Evolutionary conservation across 2,797 vertebrate species (phyloP), one percentile per base, ranked within the genome.

Genomic region (Micromesistius poutassou): DNA sequence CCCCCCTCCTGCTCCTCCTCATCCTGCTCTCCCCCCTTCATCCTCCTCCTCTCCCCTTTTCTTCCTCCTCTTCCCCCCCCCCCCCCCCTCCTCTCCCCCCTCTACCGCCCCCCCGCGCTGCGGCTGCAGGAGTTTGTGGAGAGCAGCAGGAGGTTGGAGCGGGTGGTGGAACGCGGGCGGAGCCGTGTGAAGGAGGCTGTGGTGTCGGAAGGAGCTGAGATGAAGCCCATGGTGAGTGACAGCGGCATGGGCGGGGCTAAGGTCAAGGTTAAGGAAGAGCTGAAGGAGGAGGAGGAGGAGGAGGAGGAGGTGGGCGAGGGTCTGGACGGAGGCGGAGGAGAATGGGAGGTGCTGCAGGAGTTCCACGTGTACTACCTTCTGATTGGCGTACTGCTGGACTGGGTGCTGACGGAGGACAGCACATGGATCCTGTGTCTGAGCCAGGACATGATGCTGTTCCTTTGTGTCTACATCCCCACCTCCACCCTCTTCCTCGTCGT

Each of bases 201-300:
- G 31, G 93, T 87, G 71, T 94, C 94, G 10, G 96, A 96, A 84
- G 90, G 95, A 91, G 94, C 95, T 80, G 97, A 98, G 92, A 95
- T 96, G 89, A 98, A 97, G 92, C 95, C 97, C 91, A 98, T 99
- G 98, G 98, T 99, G 98, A 98, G 98, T 99, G 95, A 94, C 83
- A 87, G 89, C 73, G 87, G 92, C 93, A 95, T 94, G 87, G 92
- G 87, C 71, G 77, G 88, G 79, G 62, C 62, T 68, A 25, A 68
- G 55, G 55, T 10, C 55, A 62, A n/a, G 55, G 55, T 62, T 6
- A 74, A 88, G 12, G 82, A 93, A 89, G 89, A 89, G 90, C 94
- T 93, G 90, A 94, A 91, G 93, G 91, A 84, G 35, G 85, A 90
- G 40, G 93, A 92, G 85, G 96, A 96, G 90, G 95, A 93, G 92